Evolutionary conservation across 2,888 invertebrate species (phyloP).

Genomic region (Drosophila buzzatii): DNA sequence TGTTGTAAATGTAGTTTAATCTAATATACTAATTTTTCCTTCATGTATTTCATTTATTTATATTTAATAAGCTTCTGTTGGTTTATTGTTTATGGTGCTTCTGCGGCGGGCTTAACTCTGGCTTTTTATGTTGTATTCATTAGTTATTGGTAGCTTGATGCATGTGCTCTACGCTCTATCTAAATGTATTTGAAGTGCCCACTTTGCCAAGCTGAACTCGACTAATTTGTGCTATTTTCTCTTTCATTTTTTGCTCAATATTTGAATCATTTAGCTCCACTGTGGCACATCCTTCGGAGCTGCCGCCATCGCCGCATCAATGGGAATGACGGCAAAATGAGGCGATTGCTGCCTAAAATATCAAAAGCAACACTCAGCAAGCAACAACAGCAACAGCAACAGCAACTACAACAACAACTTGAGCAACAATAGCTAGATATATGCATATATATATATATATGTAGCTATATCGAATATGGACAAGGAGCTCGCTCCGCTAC

Average conservation of each 20-base stretch:
- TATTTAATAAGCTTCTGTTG: conserved; percentile 11
- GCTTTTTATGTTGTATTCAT: conserved; percentile 44
- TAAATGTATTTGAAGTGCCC: conserved; percentile 3
- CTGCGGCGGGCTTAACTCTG: conserved; percentile 26
- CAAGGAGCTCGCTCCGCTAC: conserved; percentile 19
- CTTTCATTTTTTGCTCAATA: conserved; percentile 2
- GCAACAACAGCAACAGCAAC: conserved; percentile 21
- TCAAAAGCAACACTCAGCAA: conserved; percentile 63
- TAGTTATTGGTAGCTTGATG: conserved; percentile 34
- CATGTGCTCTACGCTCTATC: conserved; percentile 43
- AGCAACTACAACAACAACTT: conserved; percentile 28
- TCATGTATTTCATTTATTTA: conserved; percentile 21
- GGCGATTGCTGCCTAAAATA: conserved; percentile 86
- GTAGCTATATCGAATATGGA: conserved; percentile 22
- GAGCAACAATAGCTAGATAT: conserved; percentile 19
- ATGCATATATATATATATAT: neutral
- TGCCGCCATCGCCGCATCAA: conserved; percentile 99
- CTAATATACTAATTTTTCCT: conserved; percentile 10
- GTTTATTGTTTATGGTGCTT: conserved; percentile 40
- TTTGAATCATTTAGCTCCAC: conserved; percentile 89
- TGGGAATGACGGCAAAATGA: conserved; percentile 94
- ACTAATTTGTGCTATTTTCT: conserved; percentile 20
- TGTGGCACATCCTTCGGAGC: conserved; percentile 98
- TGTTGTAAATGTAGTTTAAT: conserved; percentile 21
- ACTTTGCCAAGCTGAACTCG: neutral